A percentile compares a stretch with the other conserved stretches of the same genome.
Conservation (phyloP, 1,140 invertebrate species). For the Ridgeia piscesae region DNA sequence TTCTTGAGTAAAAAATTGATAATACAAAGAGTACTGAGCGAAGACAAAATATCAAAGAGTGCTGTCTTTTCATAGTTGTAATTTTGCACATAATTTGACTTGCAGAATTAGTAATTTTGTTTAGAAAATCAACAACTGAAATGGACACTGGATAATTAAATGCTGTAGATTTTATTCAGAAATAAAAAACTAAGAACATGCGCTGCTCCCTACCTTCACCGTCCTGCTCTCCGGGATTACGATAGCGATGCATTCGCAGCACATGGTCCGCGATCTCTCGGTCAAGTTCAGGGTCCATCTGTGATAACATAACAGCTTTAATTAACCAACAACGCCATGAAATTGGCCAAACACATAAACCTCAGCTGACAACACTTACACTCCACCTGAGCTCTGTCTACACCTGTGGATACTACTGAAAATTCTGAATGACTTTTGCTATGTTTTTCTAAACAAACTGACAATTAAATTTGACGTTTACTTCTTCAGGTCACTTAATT, state of each 20-base stretch:
- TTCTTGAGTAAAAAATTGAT: not conserved
- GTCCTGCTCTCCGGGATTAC: constrained; percentile 87
- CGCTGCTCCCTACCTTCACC: constrained; percentile 69
- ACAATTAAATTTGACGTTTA: no score
- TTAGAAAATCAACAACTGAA: not conserved
- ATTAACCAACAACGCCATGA: not conserved
- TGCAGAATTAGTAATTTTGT: not conserved
- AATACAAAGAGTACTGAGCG: not conserved
- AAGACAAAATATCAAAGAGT: not conserved
- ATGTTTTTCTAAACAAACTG: no score
- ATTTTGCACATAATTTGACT: not conserved
- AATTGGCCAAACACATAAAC: not conserved
- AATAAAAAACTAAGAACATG: not conserved
- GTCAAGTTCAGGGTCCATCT: constrained; percentile 83
- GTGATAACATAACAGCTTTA: not conserved
- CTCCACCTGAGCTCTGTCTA: no score
- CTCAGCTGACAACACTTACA: no score
- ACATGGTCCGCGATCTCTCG: constrained; percentile 94
- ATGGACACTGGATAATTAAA: not conserved
- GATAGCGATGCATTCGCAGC: constrained; percentile 94
- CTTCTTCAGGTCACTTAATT: no score
- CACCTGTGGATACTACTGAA: no score
- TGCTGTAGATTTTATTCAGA: not conserved
- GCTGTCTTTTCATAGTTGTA: not conserved
- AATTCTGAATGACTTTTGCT: no score